Evolutionary conservation across 2,888 invertebrate genomes (phyloP).

Genomic region (Thecophora atra): DNA sequence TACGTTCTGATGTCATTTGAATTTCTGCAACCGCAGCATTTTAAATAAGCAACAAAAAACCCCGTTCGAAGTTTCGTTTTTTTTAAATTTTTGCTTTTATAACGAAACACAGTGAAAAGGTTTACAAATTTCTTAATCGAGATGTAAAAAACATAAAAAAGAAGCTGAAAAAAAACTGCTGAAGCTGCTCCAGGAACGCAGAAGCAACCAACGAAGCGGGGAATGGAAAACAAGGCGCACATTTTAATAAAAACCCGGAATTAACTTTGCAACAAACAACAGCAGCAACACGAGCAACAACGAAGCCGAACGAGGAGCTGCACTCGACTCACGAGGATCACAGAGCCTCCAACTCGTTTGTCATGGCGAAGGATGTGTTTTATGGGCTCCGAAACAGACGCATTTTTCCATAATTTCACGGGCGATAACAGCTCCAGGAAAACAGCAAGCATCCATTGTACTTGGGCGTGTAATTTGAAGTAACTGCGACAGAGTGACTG

Average conservation of each 20-base stretch:
- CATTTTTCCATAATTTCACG: slow-evolving; percentile 30
- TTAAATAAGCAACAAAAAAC: no score
- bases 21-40: no score
- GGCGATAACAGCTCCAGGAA: slow-evolving; percentile 21
- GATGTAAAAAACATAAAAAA: no score
- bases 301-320: neutral
- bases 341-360: slow-evolving; percentile 8
- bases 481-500: no score
- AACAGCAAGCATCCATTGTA: neutral
- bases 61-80: no score
- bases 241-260: slow-evolving; percentile 17
- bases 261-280: slow-evolving; percentile 26
- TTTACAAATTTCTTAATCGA: no score
- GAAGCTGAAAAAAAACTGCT: no score
- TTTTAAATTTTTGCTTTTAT: no score
- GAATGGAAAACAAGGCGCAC: neutral
- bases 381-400: slow-evolving; percentile 29
- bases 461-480: slow-evolving; percentile 23
- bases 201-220: neutral
- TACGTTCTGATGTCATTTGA: no score
- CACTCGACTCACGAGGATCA: neutral
- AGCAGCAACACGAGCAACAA: slow-evolving; percentile 6
- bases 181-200: neutral
- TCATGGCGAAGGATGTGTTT: slow-evolving; percentile 26
- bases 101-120: no score